phyloP scores from a whole-genome alignment of 2,888 invertebrate genomes.

The Heliconius sara region DNA sequence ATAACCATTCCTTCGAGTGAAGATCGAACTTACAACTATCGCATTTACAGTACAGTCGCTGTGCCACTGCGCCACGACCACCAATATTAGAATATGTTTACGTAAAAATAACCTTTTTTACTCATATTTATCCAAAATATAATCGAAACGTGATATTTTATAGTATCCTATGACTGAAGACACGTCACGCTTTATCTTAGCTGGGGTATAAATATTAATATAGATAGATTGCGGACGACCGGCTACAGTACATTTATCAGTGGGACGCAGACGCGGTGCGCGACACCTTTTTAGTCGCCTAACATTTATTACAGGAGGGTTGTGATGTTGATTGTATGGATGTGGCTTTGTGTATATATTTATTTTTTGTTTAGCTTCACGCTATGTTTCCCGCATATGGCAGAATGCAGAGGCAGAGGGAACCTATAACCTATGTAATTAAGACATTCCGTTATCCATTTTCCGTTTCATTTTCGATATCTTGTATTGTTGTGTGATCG shows the following conservation, averaged over 20 bases:
- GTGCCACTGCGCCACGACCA: too few species aligned
- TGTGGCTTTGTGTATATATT: constrained; percentile 36
- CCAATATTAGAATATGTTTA: not conserved
- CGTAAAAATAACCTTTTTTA: not conserved
- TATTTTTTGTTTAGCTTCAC: not conserved
- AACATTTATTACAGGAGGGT: constrained; percentile 72
- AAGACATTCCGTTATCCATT: not conserved
- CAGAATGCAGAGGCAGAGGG: not conserved
- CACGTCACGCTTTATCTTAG: constrained; percentile 27
- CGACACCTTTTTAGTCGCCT: constrained; percentile 77
- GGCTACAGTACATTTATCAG: constrained; percentile 76
- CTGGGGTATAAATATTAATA: constrained; percentile 63
- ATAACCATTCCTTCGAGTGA: not conserved
- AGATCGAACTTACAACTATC: not conserved
- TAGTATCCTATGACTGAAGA: constrained; percentile 13
- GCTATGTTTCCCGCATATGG: not conserved
- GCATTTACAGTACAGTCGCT: too few species aligned
- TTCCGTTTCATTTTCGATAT: not conserved
- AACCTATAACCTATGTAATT: not conserved
- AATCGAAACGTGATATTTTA: constrained; percentile 1
- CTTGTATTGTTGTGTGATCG: not conserved
- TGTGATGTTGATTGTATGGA: constrained; percentile 53
- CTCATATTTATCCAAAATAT: not conserved
- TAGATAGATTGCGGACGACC: constrained; percentile 66
- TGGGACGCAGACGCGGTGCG: constrained; percentile 67